Conservation (phyloP, 2,113 vertebrate genomes). For the Oceanites oceanicus region DNA sequence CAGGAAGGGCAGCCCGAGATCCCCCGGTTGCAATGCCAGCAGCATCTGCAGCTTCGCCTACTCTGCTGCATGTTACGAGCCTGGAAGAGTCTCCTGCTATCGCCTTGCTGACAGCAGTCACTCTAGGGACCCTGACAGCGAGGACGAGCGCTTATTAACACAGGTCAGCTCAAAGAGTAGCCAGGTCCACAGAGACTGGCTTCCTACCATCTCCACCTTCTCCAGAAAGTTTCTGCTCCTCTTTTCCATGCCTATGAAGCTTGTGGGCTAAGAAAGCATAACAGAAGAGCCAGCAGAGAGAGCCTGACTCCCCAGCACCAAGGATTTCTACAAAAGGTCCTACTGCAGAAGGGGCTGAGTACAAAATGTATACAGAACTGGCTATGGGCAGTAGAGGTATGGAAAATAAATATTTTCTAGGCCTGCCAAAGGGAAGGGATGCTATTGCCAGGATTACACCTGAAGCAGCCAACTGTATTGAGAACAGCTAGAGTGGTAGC, state of each 20-base stretch:
- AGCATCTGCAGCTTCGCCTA: not conserved
- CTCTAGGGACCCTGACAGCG: not conserved
- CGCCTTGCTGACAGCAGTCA: not conserved
- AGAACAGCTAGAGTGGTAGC: not conserved
- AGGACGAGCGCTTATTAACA: not conserved
- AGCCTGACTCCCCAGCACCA: not conserved
- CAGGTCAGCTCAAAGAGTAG: not conserved
- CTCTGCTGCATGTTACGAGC: not conserved
- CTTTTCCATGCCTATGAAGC: not conserved
- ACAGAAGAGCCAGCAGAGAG: not conserved
- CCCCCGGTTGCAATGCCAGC: not conserved
- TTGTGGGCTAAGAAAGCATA: not conserved
- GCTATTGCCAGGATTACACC: not conserved
- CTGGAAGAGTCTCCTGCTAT: not conserved
- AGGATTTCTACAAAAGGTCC: not conserved
- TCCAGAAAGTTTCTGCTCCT: not conserved
- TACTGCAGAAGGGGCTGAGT: not conserved
- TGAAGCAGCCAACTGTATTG: not conserved
- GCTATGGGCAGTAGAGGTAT: not conserved
- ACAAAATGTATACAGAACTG: rapidly evolving
- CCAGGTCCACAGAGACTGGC: not conserved
- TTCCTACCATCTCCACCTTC: not conserved
- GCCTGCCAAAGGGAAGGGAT: not conserved
- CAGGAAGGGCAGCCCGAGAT: not conserved
- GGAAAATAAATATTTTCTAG: not conserved